These are phyloP conservation scores for Elysia crispata DNA, from an alignment of 2,888 invertebrate species.

Conservation along the genomic window DNA sequence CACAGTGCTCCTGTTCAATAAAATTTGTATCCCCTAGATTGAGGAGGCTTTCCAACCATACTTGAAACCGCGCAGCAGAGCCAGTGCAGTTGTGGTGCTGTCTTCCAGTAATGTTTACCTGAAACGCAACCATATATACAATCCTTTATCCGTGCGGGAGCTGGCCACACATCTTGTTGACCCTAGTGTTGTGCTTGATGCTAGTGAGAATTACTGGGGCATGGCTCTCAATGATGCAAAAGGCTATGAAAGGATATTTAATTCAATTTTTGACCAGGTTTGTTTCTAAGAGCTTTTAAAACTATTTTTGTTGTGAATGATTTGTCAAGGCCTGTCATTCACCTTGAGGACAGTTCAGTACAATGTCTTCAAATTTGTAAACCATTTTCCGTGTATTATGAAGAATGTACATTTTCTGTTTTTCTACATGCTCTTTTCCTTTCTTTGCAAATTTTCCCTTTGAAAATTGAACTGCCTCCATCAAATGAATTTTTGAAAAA, in stretches of 20 bases:
- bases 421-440: too few relatives aligned
- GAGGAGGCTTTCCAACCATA: constrained; percentile 73
- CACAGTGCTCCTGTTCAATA: too few relatives aligned
- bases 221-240: constrained; percentile 56
- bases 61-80: constrained; percentile 92
- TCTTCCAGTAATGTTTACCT: constrained; percentile 93
- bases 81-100: constrained; percentile 94
- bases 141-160: constrained; percentile 93
- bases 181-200: constrained; percentile 95
- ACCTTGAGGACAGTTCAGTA: too few relatives aligned
- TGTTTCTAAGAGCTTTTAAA: neutral
- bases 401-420: too few relatives aligned
- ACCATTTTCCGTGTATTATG: too few relatives aligned
- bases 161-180: constrained; percentile 96
- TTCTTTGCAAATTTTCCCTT: too few relatives aligned
- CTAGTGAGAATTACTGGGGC: constrained; percentile 96
- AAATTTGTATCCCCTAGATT: too few relatives aligned
- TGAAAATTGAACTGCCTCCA: too few relatives aligned
- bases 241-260: constrained; percentile 62
- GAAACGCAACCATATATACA: constrained; percentile 90
- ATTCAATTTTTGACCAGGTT: constrained; percentile 70
- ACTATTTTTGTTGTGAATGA: too few relatives aligned
- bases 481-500: too few relatives aligned
- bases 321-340: too few relatives aligned
- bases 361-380: too few relatives aligned